A percentile compares a stretch with the other conserved stretches of the same genome.
Evolutionary conservation across 2,888 invertebrate genomes (phyloP).

Genomic region (Lepidocyrtinus sp.): DNA sequence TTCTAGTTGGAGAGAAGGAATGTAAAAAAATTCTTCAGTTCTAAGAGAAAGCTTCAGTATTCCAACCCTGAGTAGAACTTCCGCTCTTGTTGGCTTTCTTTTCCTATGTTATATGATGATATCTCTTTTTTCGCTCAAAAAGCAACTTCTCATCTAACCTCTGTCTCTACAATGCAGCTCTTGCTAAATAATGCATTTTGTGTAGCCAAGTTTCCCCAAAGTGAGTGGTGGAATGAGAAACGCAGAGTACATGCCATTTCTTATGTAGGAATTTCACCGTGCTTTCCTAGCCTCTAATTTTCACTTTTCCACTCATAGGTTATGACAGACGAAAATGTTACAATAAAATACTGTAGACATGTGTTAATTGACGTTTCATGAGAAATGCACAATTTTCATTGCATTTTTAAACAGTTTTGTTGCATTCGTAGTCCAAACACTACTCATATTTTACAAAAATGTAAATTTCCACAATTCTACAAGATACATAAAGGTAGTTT

Average conservation of each 20-base stretch:
- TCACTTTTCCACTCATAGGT: background rate
- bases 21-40: background rate
- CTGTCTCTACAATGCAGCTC: background rate
- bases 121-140: background rate
- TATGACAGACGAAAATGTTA: constrained; percentile 2
- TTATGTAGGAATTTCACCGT: constrained; percentile 1
- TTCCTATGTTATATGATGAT: background rate
- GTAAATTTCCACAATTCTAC: too few species aligned
- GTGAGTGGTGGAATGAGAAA: background rate
- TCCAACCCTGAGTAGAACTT: background rate
- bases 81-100: background rate
- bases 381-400: background rate
- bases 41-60: background rate
- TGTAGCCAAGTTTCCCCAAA: background rate
- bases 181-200: constrained; percentile 13
- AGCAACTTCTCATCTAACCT: background rate
- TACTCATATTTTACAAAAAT: too few species aligned
- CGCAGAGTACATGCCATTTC: background rate
- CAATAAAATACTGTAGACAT: constrained; percentile 2
- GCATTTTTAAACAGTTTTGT: background rate
- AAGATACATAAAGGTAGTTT: too few species aligned
- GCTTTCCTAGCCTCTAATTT: constrained; percentile 3
- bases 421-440: background rate
- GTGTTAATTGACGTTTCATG: constrained; percentile 11
- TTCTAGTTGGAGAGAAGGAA: background rate